A percentile compares a stretch with the other conserved stretches of the same genome.
phyloP scores from a whole-genome alignment of 2,113 vertebrate species.

The Orthochromis malagaraziensis region DNA sequence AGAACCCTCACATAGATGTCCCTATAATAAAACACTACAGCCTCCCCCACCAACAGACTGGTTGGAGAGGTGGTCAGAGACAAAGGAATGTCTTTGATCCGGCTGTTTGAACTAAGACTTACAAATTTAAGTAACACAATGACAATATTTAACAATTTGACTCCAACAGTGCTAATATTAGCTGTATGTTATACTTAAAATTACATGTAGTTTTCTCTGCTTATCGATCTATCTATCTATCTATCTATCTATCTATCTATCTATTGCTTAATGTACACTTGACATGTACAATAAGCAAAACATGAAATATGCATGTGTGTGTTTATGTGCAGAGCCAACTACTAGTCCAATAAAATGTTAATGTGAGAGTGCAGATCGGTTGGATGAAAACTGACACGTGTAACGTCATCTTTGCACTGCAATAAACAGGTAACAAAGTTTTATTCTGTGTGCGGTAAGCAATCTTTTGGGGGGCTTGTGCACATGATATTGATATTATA shows the following conservation, averaged over 20 bases:
- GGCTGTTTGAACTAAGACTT: too few relatives aligned
- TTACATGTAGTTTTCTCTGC: too few relatives aligned
- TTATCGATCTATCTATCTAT: too few relatives aligned
- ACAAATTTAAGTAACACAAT: too few relatives aligned
- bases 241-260: background rate
- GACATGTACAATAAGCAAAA: background rate
- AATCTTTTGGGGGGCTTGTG: background rate
- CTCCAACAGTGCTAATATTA: too few relatives aligned
- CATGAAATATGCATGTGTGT: background rate
- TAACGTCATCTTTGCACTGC: background rate
- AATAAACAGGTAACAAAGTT: fast-evolving
- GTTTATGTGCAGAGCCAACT: background rate
- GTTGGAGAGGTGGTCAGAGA: too few relatives aligned
- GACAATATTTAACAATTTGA: too few relatives aligned
- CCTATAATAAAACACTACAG: too few relatives aligned
- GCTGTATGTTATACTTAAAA: too few relatives aligned
- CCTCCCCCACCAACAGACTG: too few relatives aligned
- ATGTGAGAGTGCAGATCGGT: background rate
- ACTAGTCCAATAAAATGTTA: background rate
- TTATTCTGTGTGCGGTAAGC: fast-evolving
- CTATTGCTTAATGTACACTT: background rate
- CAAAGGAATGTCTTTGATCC: too few relatives aligned
- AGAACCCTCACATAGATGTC: too few relatives aligned
- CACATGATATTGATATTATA: background rate
- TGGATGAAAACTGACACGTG: background rate